phyloP scores from a whole-genome alignment of 2,113 vertebrate genomes.

The Columba livia region DNA sequence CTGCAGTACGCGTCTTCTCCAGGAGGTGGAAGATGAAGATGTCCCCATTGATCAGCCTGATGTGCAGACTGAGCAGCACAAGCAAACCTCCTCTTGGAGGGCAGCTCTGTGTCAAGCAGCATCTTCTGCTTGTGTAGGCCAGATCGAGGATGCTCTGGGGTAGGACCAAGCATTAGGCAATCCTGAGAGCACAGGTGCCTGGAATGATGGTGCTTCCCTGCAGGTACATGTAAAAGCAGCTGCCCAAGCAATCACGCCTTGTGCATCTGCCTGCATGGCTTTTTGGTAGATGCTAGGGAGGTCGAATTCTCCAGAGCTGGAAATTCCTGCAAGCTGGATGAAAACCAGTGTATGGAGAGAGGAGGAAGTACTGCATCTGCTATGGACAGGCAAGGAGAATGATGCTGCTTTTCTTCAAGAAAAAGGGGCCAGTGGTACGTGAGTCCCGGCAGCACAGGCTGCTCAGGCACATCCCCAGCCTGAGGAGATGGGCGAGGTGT shows the following conservation, averaged over 20 bases:
- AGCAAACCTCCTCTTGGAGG: neutral
- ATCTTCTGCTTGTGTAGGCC: neutral
- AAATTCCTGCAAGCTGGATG: neutral
- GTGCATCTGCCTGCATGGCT: fast-evolving
- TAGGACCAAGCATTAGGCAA: neutral
- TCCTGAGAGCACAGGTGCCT: neutral
- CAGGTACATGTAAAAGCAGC: neutral
- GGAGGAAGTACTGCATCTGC: neutral
- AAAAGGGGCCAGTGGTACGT: fast-evolving
- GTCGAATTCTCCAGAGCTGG: neutral
- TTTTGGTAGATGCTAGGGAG: neutral
- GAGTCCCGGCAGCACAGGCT: neutral
- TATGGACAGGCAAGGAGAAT: neutral
- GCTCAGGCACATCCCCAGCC: neutral
- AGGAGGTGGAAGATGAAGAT: neutral
- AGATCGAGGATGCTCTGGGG: neutral
- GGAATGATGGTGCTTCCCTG: neutral
- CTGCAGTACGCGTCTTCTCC: neutral
- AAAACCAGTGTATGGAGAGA: neutral
- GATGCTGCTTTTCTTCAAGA: neutral
- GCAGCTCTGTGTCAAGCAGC: neutral
- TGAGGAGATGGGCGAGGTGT: fast-evolving
- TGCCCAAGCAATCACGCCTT: neutral
- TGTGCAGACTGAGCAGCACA: fast-evolving
- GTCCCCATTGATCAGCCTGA: neutral